A percentile compares a stretch with the other conserved stretches of the same genome.
phyloP scores from a whole-genome alignment of 2,797 vertebrate species.

The Myotis pilosus region DNA sequence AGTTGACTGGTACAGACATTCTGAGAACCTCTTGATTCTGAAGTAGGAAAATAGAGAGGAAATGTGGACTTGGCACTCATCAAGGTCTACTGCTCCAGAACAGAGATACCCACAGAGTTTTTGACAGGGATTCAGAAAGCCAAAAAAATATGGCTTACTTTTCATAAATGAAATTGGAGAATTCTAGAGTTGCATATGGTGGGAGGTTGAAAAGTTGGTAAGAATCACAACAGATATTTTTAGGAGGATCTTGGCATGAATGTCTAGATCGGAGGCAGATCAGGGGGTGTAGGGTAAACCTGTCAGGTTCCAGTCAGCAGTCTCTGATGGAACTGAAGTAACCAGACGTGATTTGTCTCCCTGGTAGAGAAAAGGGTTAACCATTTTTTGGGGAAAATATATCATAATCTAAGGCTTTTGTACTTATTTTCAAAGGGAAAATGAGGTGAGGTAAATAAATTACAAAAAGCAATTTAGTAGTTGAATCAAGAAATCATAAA shows the following conservation, averaged over 20 bases:
- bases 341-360: neutral
- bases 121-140: neutral
- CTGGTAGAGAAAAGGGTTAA: neutral
- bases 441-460: neutral
- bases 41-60: neutral
- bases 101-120: neutral
- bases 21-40: neutral
- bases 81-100: neutral
- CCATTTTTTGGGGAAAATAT: neutral
- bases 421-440: neutral
- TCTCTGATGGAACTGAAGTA: neutral
- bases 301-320: neutral
- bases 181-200: neutral
- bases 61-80: neutral
- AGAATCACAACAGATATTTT: neutral
- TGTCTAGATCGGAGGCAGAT: neutral
- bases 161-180: neutral
- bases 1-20: neutral
- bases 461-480: neutral
- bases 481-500: neutral
- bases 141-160: neutral
- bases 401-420: neutral
- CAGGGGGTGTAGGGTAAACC: neutral
- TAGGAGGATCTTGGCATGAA: neutral
- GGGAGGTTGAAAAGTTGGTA: neutral